phyloP scores from a whole-genome alignment of 2,888 invertebrate species.

The Xestia c-nigrum region DNA sequence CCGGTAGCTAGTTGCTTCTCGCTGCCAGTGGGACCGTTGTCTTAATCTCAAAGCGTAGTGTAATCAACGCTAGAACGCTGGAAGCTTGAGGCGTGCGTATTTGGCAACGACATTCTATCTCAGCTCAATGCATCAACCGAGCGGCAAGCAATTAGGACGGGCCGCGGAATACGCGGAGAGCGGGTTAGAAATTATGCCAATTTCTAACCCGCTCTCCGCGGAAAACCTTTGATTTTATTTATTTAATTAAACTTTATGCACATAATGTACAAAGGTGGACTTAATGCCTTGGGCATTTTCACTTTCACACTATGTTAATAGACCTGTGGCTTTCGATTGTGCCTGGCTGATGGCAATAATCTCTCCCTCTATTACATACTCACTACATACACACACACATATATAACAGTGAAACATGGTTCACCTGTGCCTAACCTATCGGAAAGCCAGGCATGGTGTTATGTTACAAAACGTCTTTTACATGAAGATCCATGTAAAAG shows the following conservation, averaged over 20 bases:
- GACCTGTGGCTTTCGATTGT: neutral
- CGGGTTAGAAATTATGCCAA: too few species aligned
- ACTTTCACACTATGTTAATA: neutral
- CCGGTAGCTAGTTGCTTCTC: neutral
- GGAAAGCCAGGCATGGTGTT: neutral
- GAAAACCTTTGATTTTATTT: too few species aligned
- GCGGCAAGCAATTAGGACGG: slow-evolving; percentile 61
- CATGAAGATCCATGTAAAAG: too few species aligned
- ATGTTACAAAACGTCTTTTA: neutral
- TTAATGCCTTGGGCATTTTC: too few species aligned
- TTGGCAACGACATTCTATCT: slow-evolving; percentile 61
- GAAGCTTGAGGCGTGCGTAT: slow-evolving; percentile 62
- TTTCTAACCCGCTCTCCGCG: too few species aligned
- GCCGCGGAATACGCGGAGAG: slow-evolving; percentile 47
- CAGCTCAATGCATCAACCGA: slow-evolving; percentile 57
- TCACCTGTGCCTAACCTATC: neutral
- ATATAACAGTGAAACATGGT: neutral
- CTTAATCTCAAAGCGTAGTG: slow-evolving; percentile 47
- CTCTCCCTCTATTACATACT: neutral
- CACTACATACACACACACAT: too few species aligned
- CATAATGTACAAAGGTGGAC: too few species aligned
- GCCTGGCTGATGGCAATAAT: neutral
- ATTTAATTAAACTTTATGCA: too few species aligned
- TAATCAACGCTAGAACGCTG: slow-evolving; percentile 61
- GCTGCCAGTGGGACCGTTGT: neutral